Evolutionary conservation across 2,888 invertebrate species (phyloP).

Genomic region (Danaus chrysippus): DNA sequence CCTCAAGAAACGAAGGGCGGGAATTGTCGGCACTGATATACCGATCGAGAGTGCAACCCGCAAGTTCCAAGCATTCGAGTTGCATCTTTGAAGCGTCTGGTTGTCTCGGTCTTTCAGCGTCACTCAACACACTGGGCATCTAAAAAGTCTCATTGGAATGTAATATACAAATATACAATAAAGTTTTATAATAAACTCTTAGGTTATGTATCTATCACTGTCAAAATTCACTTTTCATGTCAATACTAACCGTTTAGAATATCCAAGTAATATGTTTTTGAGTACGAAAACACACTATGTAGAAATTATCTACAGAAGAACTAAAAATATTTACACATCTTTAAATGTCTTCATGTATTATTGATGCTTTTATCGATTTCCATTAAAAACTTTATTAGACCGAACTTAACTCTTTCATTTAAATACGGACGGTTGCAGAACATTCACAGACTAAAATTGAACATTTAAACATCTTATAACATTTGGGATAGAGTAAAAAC

Average conservation of each 20-base stretch:
- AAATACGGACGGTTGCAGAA: not conserved
- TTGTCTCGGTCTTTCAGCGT: slow-evolving; percentile 50
- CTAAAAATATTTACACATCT: too few relatives aligned
- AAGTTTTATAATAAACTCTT: slow-evolving; percentile 23
- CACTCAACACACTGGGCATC: slow-evolving; percentile 65
- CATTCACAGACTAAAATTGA: not conserved
- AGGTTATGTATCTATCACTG: slow-evolving; percentile 33
- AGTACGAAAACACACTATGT: too few relatives aligned
- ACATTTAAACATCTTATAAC: not conserved
- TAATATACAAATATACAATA: slow-evolving; percentile 33
- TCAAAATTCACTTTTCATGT: slow-evolving; percentile 16
- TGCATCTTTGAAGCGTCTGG: slow-evolving; percentile 71
- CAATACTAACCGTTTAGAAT: not conserved
- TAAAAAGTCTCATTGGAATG: slow-evolving; percentile 45
- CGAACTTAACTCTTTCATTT: not conserved
- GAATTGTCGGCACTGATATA: slow-evolving; percentile 83
- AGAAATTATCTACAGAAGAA: too few relatives aligned
- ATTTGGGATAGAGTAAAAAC: not conserved
- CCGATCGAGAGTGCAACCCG: slow-evolving; percentile 89
- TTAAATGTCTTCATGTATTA: too few relatives aligned
- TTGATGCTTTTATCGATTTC: not conserved
- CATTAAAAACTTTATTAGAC: not conserved
- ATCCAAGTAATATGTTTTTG: too few relatives aligned
- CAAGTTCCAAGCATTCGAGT: slow-evolving; percentile 85
- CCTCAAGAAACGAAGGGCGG: slow-evolving; percentile 85